These are phyloP conservation scores for Drosophila paracracens DNA, from an alignment of 2,888 invertebrate species.

Conservation along the genomic window DNA sequence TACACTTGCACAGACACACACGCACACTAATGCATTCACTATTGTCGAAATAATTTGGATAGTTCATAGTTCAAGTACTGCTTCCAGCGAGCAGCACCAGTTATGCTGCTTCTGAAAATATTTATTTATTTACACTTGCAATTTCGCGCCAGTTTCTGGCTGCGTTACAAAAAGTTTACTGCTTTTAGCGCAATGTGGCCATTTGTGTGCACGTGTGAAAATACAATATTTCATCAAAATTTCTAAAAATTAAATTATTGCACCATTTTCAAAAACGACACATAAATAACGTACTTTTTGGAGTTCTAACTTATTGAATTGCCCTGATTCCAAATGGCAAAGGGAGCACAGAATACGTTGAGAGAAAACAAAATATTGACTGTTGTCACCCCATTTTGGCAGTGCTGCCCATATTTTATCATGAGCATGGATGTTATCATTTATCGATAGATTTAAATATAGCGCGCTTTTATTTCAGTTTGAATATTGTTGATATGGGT, in stretches of 20 bases:
- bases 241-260: background rate
- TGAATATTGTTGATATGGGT: background rate
- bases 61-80: background rate
- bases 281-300: background rate
- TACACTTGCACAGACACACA: slow-evolving; percentile 21
- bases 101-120: background rate
- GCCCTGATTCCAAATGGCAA: background rate
- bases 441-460: slow-evolving; percentile 4
- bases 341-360: background rate
- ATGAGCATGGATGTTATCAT: background rate
- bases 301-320: background rate
- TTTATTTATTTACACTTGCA: slow-evolving; percentile 29
- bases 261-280: no score
- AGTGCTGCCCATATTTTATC: slow-evolving; percentile 4
- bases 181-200: slow-evolving; percentile 31
- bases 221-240: slow-evolving; percentile 5
- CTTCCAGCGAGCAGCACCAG: background rate
- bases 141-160: slow-evolving; percentile 37
- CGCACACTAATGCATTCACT: background rate
- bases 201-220: background rate
- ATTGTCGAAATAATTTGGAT: background rate
- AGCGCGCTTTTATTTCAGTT: background rate
- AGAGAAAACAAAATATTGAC: background rate
- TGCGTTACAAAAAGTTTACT: slow-evolving; percentile 4
- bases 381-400: slow-evolving; percentile 7